A percentile compares a stretch with the other conserved stretches of the same genome.
phyloP scores from a whole-genome alignment of 2,888 invertebrate species.

The Oscheius sp. region DNA sequence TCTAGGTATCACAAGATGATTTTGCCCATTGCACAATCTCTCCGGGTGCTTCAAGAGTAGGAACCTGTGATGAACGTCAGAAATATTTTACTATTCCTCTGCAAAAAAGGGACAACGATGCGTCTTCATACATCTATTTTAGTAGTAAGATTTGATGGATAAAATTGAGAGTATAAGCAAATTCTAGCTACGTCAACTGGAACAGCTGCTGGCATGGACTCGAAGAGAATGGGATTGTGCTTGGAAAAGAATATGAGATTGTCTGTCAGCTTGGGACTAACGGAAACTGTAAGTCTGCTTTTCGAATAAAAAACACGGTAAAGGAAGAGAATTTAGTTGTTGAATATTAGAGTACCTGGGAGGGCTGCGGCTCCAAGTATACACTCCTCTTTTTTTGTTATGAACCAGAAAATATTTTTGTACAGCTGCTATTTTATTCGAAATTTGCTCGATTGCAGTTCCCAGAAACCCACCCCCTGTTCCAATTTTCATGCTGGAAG shows the following conservation, averaged over 20 bases:
- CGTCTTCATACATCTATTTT: conserved; percentile 13
- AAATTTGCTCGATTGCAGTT: too few relatives aligned
- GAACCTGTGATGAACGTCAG: conserved; percentile 26
- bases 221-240: conserved; percentile 33
- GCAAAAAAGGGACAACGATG: conserved; percentile 1
- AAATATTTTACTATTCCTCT: conserved; percentile 10
- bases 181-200: conserved; percentile 37
- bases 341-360: too few relatives aligned
- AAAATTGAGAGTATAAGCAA: neutral
- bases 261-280: conserved; percentile 12
- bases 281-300: conserved; percentile 16
- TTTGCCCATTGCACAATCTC: conserved; percentile 27
- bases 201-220: conserved; percentile 13
- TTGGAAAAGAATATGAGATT: conserved; percentile 36
- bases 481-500: too few relatives aligned
- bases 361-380: too few relatives aligned
- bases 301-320: too few relatives aligned
- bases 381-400: too few relatives aligned
- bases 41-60: conserved; percentile 1
- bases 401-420: too few relatives aligned
- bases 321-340: too few relatives aligned
- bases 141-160: conserved; percentile 20
- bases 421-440: too few relatives aligned
- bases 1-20: conserved; percentile 25
- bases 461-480: too few relatives aligned